Base-by-base conservation (phyloP, 2,888 invertebrate genomes). In the Schizaphis graminum region DNA sequence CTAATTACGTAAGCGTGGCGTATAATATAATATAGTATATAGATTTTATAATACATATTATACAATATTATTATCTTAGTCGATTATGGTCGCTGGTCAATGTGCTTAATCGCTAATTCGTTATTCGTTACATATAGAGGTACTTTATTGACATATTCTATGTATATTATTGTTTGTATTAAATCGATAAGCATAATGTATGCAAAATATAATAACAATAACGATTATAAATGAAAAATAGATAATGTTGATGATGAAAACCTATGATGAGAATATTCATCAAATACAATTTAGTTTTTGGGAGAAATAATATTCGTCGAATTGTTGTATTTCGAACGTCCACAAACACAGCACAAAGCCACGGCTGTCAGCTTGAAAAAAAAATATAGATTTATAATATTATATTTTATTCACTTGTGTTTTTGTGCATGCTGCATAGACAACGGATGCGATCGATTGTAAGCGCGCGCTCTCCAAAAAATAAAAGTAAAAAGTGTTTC, bases 401-500 rank as follows among this genome's bases (percentile, higher is more conserved):
- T 35, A 16, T 35, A 77, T 77, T 35, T 21, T 86, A 86, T 86
- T 86, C 28, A 86, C 28, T 86, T 28, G 86, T 44, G 47, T 44
- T 86, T 47, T 16, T 26, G 35, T 5, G 35, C 2, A 21, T 8
- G 86, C 28, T 86, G 86, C 86, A 47, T n/a, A 47, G 47, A 88
- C 28, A 53, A 88, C 35, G 87, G 49, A 53, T 10, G 53, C 87
- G 49, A 88, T 88, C 87, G 87, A 88, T 88, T 49, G 87, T 49
- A n/a, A 10, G 87, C 53, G 28, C 35, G 87, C 87, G 44, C 47
- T 49, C 53, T 49, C 8, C 3, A 53, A 88, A 88, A 87, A 87
- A 85, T 77, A 77, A 47, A 86, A 86, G 47, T n/a, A 88, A 47
- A 86, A 86, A 77, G 77, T 44, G 44, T 49, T 88, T 88, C 35